Evolutionary conservation across 2,113 vertebrate genomes (phyloP).

Genomic region (Platysternon megacephalum): DNA sequence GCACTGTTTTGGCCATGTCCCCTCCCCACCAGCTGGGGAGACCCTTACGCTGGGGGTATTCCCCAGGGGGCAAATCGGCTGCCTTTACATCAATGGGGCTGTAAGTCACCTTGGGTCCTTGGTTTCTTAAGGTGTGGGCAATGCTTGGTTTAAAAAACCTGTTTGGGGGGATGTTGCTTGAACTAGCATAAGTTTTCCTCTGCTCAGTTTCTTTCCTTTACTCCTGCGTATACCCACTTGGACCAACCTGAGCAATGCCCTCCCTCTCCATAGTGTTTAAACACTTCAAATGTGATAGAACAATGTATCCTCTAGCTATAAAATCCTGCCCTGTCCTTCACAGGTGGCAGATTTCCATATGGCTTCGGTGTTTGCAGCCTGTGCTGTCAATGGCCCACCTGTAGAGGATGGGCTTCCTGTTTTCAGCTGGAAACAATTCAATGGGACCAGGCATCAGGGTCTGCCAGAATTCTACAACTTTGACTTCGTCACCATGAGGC

Average conservation of each 20-base stretch:
- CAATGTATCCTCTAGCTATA: not conserved
- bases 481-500: constrained; percentile 85
- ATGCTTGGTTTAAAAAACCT: not conserved
- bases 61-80: not conserved
- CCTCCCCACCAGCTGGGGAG: not conserved
- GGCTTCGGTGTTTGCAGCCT: constrained; percentile 79
- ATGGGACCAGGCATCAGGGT: constrained; percentile 83
- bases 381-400: constrained; percentile 89
- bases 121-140: not conserved
- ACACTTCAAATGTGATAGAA: rapidly evolving
- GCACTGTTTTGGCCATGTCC: not conserved
- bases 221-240: rapidly evolving
- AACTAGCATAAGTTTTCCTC: rapidly evolving
- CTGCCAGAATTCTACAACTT: constrained; percentile 88
- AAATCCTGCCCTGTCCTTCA: not conserved
- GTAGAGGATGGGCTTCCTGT: constrained; percentile 85
- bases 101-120: not conserved
- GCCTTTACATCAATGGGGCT: not conserved
- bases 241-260: not conserved
- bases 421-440: constrained; percentile 87
- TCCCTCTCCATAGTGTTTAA: not conserved
- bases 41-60: rapidly evolving
- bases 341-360: constrained; percentile 89
- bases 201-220: not conserved
- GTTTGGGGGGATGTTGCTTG: not conserved